Evolutionary conservation across 2,888 invertebrate genomes (phyloP).

Genomic region (Psylliodes chrysocephalus): DNA sequence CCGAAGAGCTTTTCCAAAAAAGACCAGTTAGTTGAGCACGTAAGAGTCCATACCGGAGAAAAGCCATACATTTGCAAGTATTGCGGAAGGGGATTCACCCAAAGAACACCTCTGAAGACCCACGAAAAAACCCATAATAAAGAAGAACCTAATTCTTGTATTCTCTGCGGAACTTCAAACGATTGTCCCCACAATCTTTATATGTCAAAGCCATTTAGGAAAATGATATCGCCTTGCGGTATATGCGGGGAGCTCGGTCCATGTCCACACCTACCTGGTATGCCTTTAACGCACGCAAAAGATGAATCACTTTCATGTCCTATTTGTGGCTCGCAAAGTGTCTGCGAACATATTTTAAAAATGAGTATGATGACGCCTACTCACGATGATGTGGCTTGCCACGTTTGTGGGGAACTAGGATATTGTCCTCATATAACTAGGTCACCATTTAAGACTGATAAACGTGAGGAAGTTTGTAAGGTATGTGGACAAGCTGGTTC

Average conservation of each 20-base stretch:
- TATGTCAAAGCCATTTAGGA: background rate
- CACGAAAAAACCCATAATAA: conserved; percentile 72
- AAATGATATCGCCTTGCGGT: conserved; percentile 20
- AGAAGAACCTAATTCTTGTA: conserved; percentile 68
- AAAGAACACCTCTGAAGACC: conserved; percentile 70
- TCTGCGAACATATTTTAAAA: conserved; percentile 35
- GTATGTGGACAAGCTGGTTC: conserved; percentile 28
- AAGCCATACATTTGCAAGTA: conserved; percentile 61
- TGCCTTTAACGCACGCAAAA: conserved; percentile 17
- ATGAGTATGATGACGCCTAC: conserved; percentile 36
- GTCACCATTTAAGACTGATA: conserved; percentile 12
- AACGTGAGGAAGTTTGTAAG: conserved; percentile 26
- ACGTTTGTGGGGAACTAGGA: conserved; percentile 33
- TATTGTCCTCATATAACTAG: conserved; percentile 26
- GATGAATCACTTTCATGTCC: conserved; percentile 23
- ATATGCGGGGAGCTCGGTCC: conserved; percentile 24
- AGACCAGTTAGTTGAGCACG: conserved; percentile 61
- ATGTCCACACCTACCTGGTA: conserved; percentile 24
- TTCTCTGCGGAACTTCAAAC: conserved; percentile 48
- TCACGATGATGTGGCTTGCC: conserved; percentile 28
- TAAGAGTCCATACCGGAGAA: conserved; percentile 55
- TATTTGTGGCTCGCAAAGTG: conserved; percentile 27
- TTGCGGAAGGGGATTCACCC: conserved; percentile 62
- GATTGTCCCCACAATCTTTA: conserved; percentile 20
- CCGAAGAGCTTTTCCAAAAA: conserved; percentile 66